phyloP scores from a whole-genome alignment of 2,113 vertebrate species.

The Narcine bancroftii region DNA sequence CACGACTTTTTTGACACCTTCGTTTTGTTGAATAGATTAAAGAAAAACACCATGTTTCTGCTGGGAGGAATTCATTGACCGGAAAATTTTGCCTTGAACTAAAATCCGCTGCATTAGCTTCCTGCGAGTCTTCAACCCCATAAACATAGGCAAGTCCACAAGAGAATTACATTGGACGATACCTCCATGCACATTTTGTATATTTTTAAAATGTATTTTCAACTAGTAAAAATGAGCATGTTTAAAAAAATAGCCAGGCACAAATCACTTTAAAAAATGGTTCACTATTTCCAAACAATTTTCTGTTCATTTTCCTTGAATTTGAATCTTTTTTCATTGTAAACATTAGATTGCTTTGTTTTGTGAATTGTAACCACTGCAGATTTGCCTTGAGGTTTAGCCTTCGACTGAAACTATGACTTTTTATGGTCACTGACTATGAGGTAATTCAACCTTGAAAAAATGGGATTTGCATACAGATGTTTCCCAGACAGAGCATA shows the following conservation, averaged over 20 bases:
- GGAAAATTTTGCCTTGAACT: background rate
- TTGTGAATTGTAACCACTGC: background rate
- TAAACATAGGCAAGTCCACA: background rate
- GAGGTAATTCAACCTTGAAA: slow-evolving; percentile 19
- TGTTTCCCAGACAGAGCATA: slow-evolving; percentile 12
- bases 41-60: background rate
- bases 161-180: background rate
- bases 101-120: background rate
- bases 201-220: background rate
- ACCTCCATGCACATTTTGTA: background rate
- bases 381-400: background rate
- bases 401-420: background rate
- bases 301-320: background rate
- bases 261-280: background rate
- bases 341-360: background rate
- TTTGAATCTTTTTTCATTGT: background rate
- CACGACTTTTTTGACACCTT: background rate
- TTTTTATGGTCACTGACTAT: background rate
- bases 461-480: background rate
- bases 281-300: background rate
- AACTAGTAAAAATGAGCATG: background rate
- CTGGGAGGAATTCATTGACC: background rate
- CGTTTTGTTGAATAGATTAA: background rate
- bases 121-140: background rate
- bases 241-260: background rate